Conservation (phyloP, 2,113 vertebrate genomes). For the Chlorocebus sabaeus region DNA sequence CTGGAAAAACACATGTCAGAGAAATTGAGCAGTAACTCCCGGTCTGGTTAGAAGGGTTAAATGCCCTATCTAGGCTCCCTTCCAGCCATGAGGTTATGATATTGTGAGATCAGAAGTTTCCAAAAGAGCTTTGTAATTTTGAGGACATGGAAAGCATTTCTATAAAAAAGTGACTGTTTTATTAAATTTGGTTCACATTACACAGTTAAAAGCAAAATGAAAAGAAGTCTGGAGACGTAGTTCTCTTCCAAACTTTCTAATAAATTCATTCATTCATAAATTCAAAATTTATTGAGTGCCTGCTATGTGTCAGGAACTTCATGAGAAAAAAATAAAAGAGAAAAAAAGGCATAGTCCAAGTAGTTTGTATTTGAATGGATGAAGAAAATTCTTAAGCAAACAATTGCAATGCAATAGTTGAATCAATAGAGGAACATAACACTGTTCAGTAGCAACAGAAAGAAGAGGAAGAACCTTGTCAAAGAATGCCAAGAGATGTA, state of each 20-base stretch:
- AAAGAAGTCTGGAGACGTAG: constrained; percentile 63
- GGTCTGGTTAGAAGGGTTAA: constrained; percentile 13
- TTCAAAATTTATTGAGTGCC: constrained; percentile 53
- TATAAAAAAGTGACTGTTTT: constrained; percentile 50
- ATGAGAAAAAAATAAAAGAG: background rate
- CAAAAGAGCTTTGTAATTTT: constrained; percentile 57
- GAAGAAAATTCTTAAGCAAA: background rate
- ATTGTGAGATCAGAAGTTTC: constrained; percentile 48
- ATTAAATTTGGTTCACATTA: constrained; percentile 64
- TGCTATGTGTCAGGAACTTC: constrained; percentile 18
- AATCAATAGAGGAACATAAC: background rate
- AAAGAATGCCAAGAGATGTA: background rate
- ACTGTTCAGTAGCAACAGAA: background rate
- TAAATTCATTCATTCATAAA: constrained; percentile 68
- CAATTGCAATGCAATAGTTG: background rate
- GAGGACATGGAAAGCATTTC: constrained; percentile 48
- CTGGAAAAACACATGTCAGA: constrained; percentile 49
- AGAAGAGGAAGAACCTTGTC: background rate
- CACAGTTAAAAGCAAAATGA: constrained; percentile 46
- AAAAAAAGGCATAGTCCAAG: background rate
- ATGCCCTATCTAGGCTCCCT: constrained; percentile 26
- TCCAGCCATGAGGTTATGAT: constrained; percentile 51
- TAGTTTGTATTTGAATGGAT: background rate
- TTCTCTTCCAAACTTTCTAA: constrained; percentile 59
- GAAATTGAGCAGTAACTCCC: constrained; percentile 9